Evolutionary conservation across 2,888 invertebrate genomes (phyloP), one percentile per base, ranked within the genome.

Genomic region (Aquatica leii): DNA sequence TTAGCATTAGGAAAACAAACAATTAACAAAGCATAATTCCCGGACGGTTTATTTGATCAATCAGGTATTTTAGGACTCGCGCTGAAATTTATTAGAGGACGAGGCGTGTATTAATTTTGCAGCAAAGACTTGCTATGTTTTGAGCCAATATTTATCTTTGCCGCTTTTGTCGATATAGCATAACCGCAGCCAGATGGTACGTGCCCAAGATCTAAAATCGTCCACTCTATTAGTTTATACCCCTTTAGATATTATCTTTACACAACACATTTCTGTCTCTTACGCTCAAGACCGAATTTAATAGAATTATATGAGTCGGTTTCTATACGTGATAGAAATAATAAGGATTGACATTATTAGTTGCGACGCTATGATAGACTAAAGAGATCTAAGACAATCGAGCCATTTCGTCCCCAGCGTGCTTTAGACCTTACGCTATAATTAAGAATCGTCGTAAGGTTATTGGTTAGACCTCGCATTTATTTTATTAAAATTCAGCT

Each of bases 211-310:
- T 75, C 74, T 71, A 67, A 72, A 76, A 76, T 73, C 68, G 66
- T 59, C 73, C 74, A 73, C 74, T 74, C 71, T 77, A 77, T 75
- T 77, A 76, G 77, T 77, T 75, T 76, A 76, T 72, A 75, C 71
- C 11, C 46, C 71, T 70, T 67, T 68, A 71, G 37, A 71, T 72
- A 72, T 74, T 74, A 73, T 75, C 76, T 74, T 72, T 74, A 72
- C 65, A 65, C 50, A 65, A 62, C 59, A 62, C 61, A 59, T 51
- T 53, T 53, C 61, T 57, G 61, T 65, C 65, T 65, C 65, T 65
- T 55, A 53, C 61, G 43, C 59, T 59, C 55, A 55, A 64, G 59
- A 54, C 37, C 12, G 58, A 51, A 57, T 46, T 50, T 69, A 69
- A 70, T 67, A 63, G 62, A 65, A 67, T 69, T 69, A 69, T 62